A percentile compares a stretch with the other conserved stretches of the same genome.
These are phyloP conservation scores for Philereme transversata DNA, from an alignment of 2,888 invertebrate genomes.

Conservation along the genomic window DNA sequence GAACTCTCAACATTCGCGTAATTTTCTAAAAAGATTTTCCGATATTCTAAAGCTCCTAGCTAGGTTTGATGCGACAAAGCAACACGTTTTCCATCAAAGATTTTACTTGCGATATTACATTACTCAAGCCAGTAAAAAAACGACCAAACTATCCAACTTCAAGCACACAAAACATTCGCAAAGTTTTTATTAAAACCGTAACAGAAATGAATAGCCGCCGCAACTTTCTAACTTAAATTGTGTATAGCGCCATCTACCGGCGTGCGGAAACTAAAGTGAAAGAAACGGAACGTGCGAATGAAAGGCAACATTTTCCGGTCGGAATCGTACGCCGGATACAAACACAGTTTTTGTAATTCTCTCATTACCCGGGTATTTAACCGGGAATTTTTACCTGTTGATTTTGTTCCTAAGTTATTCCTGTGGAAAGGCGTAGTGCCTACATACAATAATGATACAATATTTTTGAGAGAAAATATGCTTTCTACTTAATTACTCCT, in stretches of 20 bases:
- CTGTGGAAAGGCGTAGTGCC: conserved; percentile 7
- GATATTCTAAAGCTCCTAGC: no score
- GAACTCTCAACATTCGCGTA: no score
- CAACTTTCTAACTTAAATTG: conserved; percentile 4
- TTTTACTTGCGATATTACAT: conserved; percentile 4
- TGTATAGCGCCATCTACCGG: conserved; percentile 41
- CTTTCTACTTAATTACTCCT: conserved; percentile 1
- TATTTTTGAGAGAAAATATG: conserved; percentile 12
- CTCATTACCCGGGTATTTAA: conserved; percentile 40
- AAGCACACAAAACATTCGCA: conserved; percentile 8
- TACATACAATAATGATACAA: conserved; percentile 19
- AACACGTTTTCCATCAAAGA: not conserved
- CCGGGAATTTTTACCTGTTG: conserved; percentile 52
- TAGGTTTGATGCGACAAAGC: not conserved
- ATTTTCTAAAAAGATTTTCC: no score
- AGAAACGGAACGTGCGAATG: conserved; percentile 49
- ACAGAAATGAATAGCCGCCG: not conserved
- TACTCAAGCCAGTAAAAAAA: conserved; percentile 7
- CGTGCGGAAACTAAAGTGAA: conserved; percentile 18
- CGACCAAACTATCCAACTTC: conserved; percentile 3
- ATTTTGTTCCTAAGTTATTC: conserved; percentile 38
- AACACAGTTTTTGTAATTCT: conserved; percentile 59
- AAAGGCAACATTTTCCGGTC: conserved; percentile 48
- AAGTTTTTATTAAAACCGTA: conserved; percentile 10
- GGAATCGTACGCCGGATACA: conserved; percentile 56